Evolutionary conservation across 1,140 invertebrate species (phyloP).

Genomic region (Lanistes nyassanus): DNA sequence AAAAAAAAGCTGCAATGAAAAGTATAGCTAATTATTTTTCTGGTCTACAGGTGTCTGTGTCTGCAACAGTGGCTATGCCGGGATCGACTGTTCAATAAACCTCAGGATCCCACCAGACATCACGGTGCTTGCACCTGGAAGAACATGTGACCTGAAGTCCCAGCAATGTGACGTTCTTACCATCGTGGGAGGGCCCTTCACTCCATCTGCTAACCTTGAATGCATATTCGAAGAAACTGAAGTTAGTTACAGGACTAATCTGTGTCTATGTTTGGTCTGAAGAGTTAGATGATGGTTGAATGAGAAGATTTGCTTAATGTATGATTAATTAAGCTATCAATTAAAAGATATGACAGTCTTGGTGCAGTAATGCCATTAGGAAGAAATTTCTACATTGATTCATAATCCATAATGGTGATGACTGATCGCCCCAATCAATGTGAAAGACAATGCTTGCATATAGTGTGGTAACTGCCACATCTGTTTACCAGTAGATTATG

Average conservation of each 20-base stretch:
- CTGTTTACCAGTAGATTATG: too few relatives aligned
- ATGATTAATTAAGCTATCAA: too few relatives aligned
- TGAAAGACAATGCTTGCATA: too few relatives aligned
- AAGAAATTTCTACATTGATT: too few relatives aligned
- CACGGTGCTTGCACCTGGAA: conserved; percentile 5
- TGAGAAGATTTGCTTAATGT: too few relatives aligned
- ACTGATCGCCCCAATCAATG: too few relatives aligned
- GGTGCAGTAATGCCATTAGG: too few relatives aligned
- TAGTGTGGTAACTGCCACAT: too few relatives aligned
- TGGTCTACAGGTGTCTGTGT: conserved; percentile 39
- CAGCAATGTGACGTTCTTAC: conserved; percentile 26
- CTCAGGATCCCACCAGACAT: conserved; percentile 28
- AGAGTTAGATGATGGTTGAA: too few relatives aligned
- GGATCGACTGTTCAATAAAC: conserved; percentile 43
- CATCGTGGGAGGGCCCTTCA: conserved; percentile 43
- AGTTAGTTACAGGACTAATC: conserved; percentile 21
- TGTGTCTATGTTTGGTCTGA: too few relatives aligned
- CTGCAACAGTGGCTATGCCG: conserved; percentile 38
- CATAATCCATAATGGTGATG: too few relatives aligned
- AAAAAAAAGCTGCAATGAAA: neutral
- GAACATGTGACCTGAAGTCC: conserved; percentile 26
- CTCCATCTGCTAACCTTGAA: conserved; percentile 26
- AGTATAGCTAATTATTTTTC: neutral
- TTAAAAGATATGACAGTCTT: too few relatives aligned
- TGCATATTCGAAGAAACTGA: conserved; percentile 36